Evolutionary conservation across 1,140 invertebrate species (phyloP).

Genomic region (Homarus americanus): DNA sequence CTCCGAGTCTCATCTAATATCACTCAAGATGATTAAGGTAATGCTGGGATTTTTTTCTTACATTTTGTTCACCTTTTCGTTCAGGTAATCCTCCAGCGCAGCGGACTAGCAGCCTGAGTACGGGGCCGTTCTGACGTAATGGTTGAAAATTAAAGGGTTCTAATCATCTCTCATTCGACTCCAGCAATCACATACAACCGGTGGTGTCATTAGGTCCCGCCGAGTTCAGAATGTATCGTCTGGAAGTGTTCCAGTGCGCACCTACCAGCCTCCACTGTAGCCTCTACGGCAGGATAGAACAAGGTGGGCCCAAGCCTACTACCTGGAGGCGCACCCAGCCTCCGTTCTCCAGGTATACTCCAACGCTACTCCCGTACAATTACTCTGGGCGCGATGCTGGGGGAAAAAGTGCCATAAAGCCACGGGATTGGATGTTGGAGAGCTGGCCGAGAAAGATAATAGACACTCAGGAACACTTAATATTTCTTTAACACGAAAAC

Average conservation of each 20-base stretch:
- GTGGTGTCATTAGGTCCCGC: slow-evolving; percentile 67
- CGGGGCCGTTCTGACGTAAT: slow-evolving; percentile 66
- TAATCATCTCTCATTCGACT: slow-evolving; percentile 74
- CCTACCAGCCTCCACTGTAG: not conserved
- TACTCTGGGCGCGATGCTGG: slow-evolving; percentile 54
- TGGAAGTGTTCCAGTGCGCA: slow-evolving; percentile 23
- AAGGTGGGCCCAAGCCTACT: not conserved
- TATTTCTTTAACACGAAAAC: slow-evolving; percentile 55
- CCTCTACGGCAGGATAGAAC: not conserved
- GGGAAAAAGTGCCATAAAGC: slow-evolving; percentile 61
- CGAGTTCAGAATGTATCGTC: slow-evolving; percentile 60
- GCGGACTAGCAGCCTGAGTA: slow-evolving; percentile 39
- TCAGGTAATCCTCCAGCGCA: slow-evolving; percentile 29
- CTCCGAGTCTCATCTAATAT: slow-evolving; percentile 53
- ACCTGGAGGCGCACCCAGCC: not conserved
- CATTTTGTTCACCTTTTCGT: slow-evolving; percentile 42
- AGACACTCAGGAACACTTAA: slow-evolving; percentile 57
- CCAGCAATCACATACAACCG: slow-evolving; percentile 72
- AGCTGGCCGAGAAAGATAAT: slow-evolving; percentile 53
- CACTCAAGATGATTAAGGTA: slow-evolving; percentile 37
- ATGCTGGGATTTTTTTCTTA: not conserved
- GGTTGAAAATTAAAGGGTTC: slow-evolving; percentile 72
- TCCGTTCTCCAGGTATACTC: slow-evolving; percentile 8
- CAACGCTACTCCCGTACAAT: slow-evolving; percentile 49
- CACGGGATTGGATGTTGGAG: slow-evolving; percentile 49